Evolutionary conservation across 2,888 invertebrate species (phyloP).

Genomic region (Plebejus anna): DNA sequence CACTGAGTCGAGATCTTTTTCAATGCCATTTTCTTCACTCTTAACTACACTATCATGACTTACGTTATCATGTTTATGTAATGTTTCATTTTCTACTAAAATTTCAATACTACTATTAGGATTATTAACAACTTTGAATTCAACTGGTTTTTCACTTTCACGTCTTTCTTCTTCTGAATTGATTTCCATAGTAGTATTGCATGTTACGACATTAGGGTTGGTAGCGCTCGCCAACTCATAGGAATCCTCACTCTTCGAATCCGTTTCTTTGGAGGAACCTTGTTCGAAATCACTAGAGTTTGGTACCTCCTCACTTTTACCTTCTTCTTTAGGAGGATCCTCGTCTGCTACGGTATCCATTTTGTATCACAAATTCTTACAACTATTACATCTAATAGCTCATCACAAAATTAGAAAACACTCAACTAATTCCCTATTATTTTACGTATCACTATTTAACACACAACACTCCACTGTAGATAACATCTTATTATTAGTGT

Average conservation of each 20-base stretch:
- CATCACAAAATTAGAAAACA: neutral
- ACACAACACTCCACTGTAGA: slow-evolving; percentile 19
- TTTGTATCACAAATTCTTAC: neutral
- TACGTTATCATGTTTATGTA: slow-evolving; percentile 27
- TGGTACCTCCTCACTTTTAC: slow-evolving; percentile 6
- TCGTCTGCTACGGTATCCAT: slow-evolving; percentile 7
- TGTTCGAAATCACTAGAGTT: slow-evolving; percentile 56
- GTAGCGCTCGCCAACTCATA: slow-evolving; percentile 51
- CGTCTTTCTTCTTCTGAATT: slow-evolving; percentile 36
- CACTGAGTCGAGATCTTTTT: slow-evolving; percentile 2
- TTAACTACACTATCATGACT: slow-evolving; percentile 11
- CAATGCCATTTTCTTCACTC: slow-evolving; percentile 12
- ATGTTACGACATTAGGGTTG: slow-evolving; percentile 49
- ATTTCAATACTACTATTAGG: slow-evolving; percentile 6
- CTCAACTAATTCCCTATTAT: slow-evolving; percentile 59
- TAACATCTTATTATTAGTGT: slow-evolving; percentile 36
- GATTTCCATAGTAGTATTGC: slow-evolving; percentile 34
- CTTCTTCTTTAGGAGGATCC: neutral
- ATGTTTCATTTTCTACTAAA: slow-evolving; percentile 9
- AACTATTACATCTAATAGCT: neutral
- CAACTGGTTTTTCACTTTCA: neutral
- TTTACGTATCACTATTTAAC: slow-evolving; percentile 61
- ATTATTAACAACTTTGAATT: neutral
- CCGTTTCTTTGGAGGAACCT: slow-evolving; percentile 34
- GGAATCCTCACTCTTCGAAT: slow-evolving; percentile 32